Evolutionary conservation across 2,888 invertebrate genomes (phyloP), one percentile per base, ranked within the genome.

Genomic region (Apotomis turbidana): DNA sequence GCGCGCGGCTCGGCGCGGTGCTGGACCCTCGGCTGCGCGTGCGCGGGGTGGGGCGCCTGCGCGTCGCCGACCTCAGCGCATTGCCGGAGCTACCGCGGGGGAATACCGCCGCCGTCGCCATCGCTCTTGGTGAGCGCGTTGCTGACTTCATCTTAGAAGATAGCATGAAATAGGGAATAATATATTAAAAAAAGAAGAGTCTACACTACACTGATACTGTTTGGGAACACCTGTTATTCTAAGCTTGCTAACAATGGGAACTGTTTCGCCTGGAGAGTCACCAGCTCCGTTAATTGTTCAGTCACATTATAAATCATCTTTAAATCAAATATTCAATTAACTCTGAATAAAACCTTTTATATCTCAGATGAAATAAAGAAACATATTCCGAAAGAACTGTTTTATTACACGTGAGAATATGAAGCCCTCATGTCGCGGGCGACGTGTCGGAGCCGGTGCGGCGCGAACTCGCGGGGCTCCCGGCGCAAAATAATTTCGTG

Each of bases 111-210:
- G 88, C 90, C 5, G 73, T 81, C 1, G 74, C 83, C 52, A 76
- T 90, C 12, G 90, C 89, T 0, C 74, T 90, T 38, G 90, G 88
- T 0, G 90, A 90, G 74, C 80, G 84, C 51, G 74, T 84, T 2
- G 83, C 81, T 0, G 84, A 88, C 64, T 80, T 88, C n/a, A 68
- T 86, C 4, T 54, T 80, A 4, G 66, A 79, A 36, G 78, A 81
- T 5, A 52, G 68, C n/a, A 12, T 36, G 62, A 44, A 27, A 36
- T 44, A 61, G 49, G 9, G 27, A 27, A 27, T 27, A 27, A 2
- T 27, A 2, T 2, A 27, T 27, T 27, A 27, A 27, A 27, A 2
- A 27, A 27, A 27, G 27, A 27, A 27, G 27, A 27, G 27, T 27
- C 27, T 27, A 27, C 27, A 27, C 27, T 27, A 27, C 27, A 27